Evolutionary conservation across 2,113 vertebrate genomes (phyloP).

Genomic region (Thermophis baileyi): DNA sequence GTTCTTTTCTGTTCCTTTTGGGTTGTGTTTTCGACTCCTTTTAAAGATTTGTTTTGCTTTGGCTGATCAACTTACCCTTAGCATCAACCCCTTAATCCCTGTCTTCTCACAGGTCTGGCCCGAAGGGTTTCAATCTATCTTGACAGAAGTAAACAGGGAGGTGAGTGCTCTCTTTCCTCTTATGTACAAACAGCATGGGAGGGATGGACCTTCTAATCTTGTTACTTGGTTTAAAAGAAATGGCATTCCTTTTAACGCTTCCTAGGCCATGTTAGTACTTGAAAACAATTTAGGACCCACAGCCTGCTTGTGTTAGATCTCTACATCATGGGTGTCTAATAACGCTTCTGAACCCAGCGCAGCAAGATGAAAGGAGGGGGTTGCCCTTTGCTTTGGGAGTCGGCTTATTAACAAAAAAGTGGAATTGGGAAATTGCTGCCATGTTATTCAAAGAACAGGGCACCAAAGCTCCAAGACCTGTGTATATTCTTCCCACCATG

Average conservation of each 20-base stretch:
- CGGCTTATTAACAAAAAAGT: not conserved
- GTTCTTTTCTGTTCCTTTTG: conserved; percentile 24
- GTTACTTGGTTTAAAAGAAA: not conserved
- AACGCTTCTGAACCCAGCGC: not conserved
- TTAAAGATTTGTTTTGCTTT: conserved; percentile 36
- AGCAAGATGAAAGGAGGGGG: not conserved
- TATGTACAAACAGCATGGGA: conserved; percentile 24
- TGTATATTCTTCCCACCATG: not conserved
- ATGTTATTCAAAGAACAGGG: not conserved
- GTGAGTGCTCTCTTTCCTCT: conserved; percentile 74
- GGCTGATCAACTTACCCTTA: conserved; percentile 44
- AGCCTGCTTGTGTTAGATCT: fast-evolving
- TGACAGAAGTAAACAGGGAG: conserved; percentile 91
- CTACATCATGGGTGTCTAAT: not conserved
- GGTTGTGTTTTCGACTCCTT: conserved; percentile 29
- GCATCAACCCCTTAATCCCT: conserved; percentile 52
- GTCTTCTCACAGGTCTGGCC: conserved; percentile 82
- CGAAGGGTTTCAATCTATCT: conserved; percentile 90
- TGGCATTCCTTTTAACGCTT: not conserved
- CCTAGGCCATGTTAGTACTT: not conserved
- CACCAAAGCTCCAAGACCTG: not conserved
- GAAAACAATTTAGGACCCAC: conserved; percentile 4
- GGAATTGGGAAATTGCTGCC: not conserved
- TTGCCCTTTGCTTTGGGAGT: not conserved
- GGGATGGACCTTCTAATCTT: conserved; percentile 22